Evolutionary conservation across 1,140 invertebrate species (phyloP).

Genomic region (Helicoverpa armigera): DNA sequence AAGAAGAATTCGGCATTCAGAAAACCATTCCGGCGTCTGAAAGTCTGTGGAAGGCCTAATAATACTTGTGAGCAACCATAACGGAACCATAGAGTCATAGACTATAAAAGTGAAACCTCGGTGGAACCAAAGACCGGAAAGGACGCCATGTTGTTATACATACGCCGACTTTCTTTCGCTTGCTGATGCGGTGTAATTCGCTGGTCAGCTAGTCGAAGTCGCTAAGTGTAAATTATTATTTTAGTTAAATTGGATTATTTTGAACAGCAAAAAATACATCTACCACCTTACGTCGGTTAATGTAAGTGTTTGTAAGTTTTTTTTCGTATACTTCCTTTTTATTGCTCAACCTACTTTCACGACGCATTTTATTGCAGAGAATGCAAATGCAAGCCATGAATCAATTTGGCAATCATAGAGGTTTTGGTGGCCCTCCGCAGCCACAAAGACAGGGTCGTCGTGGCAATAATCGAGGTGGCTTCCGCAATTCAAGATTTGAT

Average conservation of each 20-base stretch:
- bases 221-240: not conserved
- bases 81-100: too few relatives aligned
- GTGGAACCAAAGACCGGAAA: too few relatives aligned
- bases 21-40: too few relatives aligned
- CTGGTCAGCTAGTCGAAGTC: not conserved
- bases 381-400: slow-evolving; percentile 84
- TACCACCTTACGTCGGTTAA: too few relatives aligned
- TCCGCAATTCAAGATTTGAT: slow-evolving; percentile 80
- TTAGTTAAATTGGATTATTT: not conserved
- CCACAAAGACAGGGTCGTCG: slow-evolving; percentile 81
- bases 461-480: slow-evolving; percentile 67
- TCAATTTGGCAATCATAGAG: slow-evolving; percentile 75
- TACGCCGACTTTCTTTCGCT: too few relatives aligned
- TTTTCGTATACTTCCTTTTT: not conserved
- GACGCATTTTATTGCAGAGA: slow-evolving; percentile 55
- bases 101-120: not conserved
- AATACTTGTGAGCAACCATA: too few relatives aligned
- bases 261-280: not conserved
- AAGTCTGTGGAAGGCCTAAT: too few relatives aligned
- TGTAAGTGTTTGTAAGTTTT: not conserved
- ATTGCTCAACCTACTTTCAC: slow-evolving; percentile 16
- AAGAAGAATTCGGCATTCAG: too few relatives aligned
- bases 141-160: too few relatives aligned
- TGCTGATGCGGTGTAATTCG: too few relatives aligned
- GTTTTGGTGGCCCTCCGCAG: slow-evolving; percentile 81